Evolutionary conservation across 2,888 invertebrate species (phyloP).

Genomic region (Oligia latruncula): DNA sequence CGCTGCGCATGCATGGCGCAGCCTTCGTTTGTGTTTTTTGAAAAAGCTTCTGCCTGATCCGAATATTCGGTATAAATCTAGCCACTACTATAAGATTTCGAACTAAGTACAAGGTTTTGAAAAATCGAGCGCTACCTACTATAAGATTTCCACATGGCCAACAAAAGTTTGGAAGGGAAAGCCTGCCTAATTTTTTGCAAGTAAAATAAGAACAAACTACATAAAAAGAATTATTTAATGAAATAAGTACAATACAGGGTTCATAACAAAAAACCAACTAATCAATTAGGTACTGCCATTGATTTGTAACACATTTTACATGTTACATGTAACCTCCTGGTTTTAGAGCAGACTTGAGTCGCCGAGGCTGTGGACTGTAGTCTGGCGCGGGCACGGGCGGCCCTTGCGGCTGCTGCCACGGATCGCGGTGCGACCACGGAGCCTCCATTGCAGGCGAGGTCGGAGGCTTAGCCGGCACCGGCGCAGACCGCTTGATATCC

Average conservation of each 20-base stretch:
- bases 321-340: slow-evolving; percentile 76
- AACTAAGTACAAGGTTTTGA: too few species aligned
- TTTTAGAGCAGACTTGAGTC: slow-evolving; percentile 84
- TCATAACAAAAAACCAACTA: background rate
- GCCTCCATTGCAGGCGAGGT: slow-evolving; percentile 63
- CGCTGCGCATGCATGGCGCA: too few species aligned
- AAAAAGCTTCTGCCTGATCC: too few species aligned
- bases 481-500: slow-evolving; percentile 72
- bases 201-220: background rate
- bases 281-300: background rate
- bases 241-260: slow-evolving; percentile 8
- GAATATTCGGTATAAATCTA: too few species aligned
- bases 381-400: slow-evolving; percentile 81
- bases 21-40: too few species aligned
- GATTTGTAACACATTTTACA: slow-evolving; percentile 62
- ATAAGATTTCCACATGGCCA: background rate
- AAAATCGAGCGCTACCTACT: background rate
- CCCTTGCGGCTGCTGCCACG: slow-evolving; percentile 68
- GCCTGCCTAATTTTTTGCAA: background rate
- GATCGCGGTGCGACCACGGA: slow-evolving; percentile 72
- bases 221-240: slow-evolving; percentile 17
- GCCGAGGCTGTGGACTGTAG: slow-evolving; percentile 79
- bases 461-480: slow-evolving; percentile 64
- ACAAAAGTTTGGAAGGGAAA: background rate
- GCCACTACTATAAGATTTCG: too few species aligned